These are phyloP conservation scores for Nymphalis polychloros DNA, from an alignment of 2,888 invertebrate species.

Conservation along the genomic window DNA sequence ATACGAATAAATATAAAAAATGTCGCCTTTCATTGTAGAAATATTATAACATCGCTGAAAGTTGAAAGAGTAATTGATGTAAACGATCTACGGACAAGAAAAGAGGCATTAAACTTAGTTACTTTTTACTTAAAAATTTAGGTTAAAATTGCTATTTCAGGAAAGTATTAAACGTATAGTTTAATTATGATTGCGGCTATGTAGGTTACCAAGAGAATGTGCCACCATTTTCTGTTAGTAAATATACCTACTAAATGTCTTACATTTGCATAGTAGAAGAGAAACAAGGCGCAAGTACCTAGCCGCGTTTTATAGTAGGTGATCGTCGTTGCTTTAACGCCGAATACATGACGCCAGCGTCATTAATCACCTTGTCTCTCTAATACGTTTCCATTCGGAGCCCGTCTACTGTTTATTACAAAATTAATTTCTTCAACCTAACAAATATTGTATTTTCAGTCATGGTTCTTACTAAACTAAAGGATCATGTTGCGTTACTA, in stretches of 20 bases:
- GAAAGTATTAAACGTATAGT: conserved; percentile 21
- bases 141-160: conserved; percentile 17
- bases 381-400: conserved; percentile 77
- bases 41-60: conserved; percentile 34
- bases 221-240: conserved; percentile 48
- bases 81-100: conserved; percentile 9
- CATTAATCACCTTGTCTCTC: conserved; percentile 79
- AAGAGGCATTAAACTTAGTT: conserved; percentile 13
- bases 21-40: conserved; percentile 47
- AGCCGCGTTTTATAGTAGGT: conserved; percentile 40
- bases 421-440: conserved; percentile 76
- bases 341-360: conserved; percentile 59
- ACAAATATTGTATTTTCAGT: conserved; percentile 57
- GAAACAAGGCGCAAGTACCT: conserved; percentile 51
- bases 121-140: conserved; percentile 22
- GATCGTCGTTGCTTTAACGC: conserved; percentile 44
- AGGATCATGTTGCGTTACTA: conserved; percentile 62
- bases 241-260: conserved; percentile 64
- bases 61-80: conserved; percentile 33
- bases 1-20: conserved; percentile 71
- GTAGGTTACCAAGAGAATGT: conserved; percentile 66
- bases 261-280: conserved; percentile 68
- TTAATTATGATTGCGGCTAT: conserved; percentile 68
- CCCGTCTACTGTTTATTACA: conserved; percentile 74
- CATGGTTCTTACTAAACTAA: conserved; percentile 61